Evolutionary conservation across 2,797 vertebrate species (phyloP).

Genomic region (Oryzias sinensis): DNA sequence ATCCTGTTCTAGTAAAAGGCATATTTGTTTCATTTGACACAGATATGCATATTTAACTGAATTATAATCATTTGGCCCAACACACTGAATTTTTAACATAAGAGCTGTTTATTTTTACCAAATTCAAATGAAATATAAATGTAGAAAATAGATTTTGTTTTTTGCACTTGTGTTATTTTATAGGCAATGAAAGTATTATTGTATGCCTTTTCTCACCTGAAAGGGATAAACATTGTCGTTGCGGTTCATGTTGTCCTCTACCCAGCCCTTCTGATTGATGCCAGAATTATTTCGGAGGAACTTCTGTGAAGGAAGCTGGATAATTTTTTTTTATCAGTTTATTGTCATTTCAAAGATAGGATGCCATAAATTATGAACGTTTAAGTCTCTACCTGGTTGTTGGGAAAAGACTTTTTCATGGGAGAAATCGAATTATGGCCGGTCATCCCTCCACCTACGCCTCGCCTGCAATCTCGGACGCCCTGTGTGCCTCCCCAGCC

Average conservation of each 20-base stretch:
- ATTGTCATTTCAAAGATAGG: background rate
- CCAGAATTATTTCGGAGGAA: constrained; percentile 93
- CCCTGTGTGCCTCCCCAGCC: constrained; percentile 97
- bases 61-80: constrained; percentile 19
- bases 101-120: background rate
- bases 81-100: background rate
- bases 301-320: constrained; percentile 92
- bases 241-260: constrained; percentile 93
- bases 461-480: constrained; percentile 90
- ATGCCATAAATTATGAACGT: background rate
- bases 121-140: constrained; percentile 10
- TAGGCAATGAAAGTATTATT: background rate
- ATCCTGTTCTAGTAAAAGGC: constrained; percentile 48
- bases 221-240: constrained; percentile 95
- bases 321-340: constrained; percentile 1
- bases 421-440: constrained; percentile 97
- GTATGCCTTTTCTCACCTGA: constrained; percentile 83
- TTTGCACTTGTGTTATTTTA: background rate
- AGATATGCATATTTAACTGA: constrained; percentile 34
- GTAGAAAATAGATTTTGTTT: background rate
- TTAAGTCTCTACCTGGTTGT: constrained; percentile 84
- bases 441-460: constrained; percentile 90
- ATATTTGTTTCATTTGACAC: constrained; percentile 48
- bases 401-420: constrained; percentile 97
- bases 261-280: constrained; percentile 96